Percentiles rank a stretch among this genome's conserved stretches.
phyloP scores from a whole-genome alignment of 2,888 invertebrate genomes.

The Merodon equestris region DNA sequence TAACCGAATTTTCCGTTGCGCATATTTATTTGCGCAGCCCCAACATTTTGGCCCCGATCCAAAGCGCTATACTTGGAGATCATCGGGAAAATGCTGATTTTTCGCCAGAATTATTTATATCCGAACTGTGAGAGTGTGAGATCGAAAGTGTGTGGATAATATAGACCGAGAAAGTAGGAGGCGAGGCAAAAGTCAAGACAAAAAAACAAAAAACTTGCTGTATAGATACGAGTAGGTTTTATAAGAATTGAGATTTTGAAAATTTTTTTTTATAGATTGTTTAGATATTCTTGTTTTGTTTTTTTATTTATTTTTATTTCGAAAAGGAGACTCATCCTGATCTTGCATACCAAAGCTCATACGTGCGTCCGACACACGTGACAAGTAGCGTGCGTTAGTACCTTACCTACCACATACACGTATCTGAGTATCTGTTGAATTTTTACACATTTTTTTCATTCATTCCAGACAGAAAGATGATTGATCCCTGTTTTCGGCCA shows the following conservation, averaged over 20 bases:
- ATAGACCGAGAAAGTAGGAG: constrained; percentile 20
- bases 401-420: not conserved
- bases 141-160: constrained; percentile 59
- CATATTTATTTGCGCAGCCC: constrained; percentile 75
- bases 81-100: constrained; percentile 78
- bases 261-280: no score
- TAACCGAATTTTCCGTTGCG: constrained; percentile 66
- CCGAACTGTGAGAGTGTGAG: constrained; percentile 63
- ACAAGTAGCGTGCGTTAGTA: constrained; percentile 54
- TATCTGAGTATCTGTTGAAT: constrained; percentile 10
- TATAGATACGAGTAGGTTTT: constrained; percentile 7
- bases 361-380: constrained; percentile 47
- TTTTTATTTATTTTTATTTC: constrained; percentile 19
- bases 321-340: constrained; percentile 5
- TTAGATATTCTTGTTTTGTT: no score
- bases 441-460: constrained; percentile 5
- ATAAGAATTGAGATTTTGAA: not conserved
- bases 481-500: constrained; percentile 13
- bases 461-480: constrained; percentile 21
- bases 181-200: constrained; percentile 11
- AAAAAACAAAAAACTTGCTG: constrained; percentile 29
- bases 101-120: constrained; percentile 79
- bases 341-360: constrained; percentile 37
- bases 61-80: constrained; percentile 94
- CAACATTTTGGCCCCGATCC: constrained; percentile 84